Percentiles rank a stretch among this genome's conserved stretches.
These are phyloP conservation scores for Brachyalestes nurse DNA, from an alignment of 2,797 vertebrate species.

Conservation along the genomic window DNA sequence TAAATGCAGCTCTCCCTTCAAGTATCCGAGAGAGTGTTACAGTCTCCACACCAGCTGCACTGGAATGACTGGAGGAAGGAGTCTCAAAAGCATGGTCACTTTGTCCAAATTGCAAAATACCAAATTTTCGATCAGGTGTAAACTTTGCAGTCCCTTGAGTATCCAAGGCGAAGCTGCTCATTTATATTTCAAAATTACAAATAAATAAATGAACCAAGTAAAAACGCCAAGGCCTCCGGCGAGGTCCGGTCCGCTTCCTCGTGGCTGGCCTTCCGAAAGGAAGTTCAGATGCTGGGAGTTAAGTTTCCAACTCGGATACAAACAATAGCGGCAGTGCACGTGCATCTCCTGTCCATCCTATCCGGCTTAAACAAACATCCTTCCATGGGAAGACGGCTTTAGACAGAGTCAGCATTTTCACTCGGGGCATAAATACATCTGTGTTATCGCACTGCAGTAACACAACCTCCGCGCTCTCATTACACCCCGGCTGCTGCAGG, in stretches of 20 bases:
- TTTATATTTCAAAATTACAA: conserved; percentile 23
- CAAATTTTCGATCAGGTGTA: conserved; percentile 2
- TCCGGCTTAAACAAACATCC: conserved; percentile 74
- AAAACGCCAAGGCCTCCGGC: conserved; percentile 15
- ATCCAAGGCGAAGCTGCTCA: neutral
- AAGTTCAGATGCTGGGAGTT: conserved; percentile 47
- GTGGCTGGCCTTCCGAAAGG: conserved; percentile 45
- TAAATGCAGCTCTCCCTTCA: neutral
- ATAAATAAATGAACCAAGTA: neutral
- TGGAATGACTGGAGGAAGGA: neutral
- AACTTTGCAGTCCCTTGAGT: neutral
- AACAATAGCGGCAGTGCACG: conserved; percentile 51
- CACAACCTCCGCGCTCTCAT: conserved; percentile 33
- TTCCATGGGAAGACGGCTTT: conserved; percentile 72
- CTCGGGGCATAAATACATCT: conserved; percentile 42
- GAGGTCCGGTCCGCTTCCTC: conserved; percentile 27
- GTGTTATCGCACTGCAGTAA: conserved; percentile 21
- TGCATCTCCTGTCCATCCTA: conserved; percentile 59
- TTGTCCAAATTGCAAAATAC: neutral
- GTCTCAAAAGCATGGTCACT: neutral
- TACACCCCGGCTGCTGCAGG: conserved; percentile 21
- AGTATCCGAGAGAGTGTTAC: neutral
- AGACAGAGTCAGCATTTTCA: conserved; percentile 65
- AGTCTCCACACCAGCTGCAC: neutral
- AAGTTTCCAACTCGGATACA: conserved; percentile 45